A percentile compares a stretch with the other conserved stretches of the same genome.
These are phyloP conservation scores for Leucoraja ocellata DNA, from an alignment of 2,797 vertebrate species.

Conservation along the genomic window DNA sequence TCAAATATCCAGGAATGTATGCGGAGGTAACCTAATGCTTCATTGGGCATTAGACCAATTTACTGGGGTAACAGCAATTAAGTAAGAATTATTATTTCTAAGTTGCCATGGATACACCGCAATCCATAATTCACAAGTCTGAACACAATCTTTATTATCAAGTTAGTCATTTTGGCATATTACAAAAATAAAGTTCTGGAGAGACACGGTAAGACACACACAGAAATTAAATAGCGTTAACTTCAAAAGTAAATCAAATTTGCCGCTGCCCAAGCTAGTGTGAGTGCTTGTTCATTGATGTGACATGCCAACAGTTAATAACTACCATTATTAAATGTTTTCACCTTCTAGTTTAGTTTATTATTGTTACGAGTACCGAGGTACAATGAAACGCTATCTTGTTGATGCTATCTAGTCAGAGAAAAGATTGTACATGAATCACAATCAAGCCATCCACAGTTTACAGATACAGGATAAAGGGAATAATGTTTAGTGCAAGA, in stretches of 20 bases:
- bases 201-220: background rate
- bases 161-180: background rate
- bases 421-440: no score
- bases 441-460: no score
- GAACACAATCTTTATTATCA: background rate
- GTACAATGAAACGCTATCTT: no score
- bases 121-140: slow-evolving; percentile 15
- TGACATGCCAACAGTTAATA: background rate
- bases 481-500: no score
- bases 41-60: background rate
- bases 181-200: background rate
- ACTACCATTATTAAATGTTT: background rate
- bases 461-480: no score
- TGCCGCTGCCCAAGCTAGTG: background rate
- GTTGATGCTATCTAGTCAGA: no score
- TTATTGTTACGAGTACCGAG: no score
- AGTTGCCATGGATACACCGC: background rate
- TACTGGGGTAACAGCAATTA: background rate
- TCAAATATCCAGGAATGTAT: background rate
- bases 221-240: background rate
- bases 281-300: background rate
- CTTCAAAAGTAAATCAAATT: slow-evolving; percentile 7
- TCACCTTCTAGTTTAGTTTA: no score
- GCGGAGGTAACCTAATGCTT: background rate
- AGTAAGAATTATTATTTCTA: background rate